Evolutionary conservation across 2,113 vertebrate species (phyloP).

Genomic region (Noturus placidus): DNA sequence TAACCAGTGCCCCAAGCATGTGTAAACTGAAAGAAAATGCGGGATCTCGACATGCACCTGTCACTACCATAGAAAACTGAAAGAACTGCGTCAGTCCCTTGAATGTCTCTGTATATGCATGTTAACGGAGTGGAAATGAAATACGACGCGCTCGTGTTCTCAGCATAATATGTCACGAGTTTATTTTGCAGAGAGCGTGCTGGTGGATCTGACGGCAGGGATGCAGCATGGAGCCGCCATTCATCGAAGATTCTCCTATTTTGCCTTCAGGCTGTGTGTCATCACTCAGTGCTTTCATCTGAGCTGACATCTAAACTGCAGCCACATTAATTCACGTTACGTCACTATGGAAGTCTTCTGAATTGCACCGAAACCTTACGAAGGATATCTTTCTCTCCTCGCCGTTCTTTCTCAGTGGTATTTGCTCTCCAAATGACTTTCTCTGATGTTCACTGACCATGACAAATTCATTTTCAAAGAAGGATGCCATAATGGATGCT

Average conservation of each 20-base stretch:
- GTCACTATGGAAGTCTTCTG: constrained; percentile 9
- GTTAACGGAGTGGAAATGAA: constrained; percentile 12
- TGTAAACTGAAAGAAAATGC: neutral
- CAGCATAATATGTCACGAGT: constrained; percentile 3
- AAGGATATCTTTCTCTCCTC: neutral
- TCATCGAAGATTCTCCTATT: neutral
- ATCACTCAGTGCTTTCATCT: neutral
- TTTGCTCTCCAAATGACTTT: constrained; percentile 51
- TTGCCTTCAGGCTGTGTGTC: constrained; percentile 13
- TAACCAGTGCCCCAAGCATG: neutral
- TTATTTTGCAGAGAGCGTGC: constrained; percentile 13
- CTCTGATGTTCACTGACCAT: constrained; percentile 54
- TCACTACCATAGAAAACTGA: neutral
- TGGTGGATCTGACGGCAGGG: neutral
- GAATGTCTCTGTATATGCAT: constrained; percentile 42
- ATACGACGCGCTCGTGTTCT: neutral
- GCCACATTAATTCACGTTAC: neutral
- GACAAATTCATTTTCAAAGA: constrained; percentile 64
- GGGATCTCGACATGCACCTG: constrained; percentile 31
- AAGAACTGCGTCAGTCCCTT: constrained; percentile 36
- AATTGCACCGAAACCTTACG: neutral
- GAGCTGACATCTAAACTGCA: constrained; percentile 35
- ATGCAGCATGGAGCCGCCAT: neutral
- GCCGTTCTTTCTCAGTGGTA: neutral
- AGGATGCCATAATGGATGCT: constrained; percentile 62